Conservation (phyloP, 2,888 invertebrate species). For the Parnassius apollo region DNA sequence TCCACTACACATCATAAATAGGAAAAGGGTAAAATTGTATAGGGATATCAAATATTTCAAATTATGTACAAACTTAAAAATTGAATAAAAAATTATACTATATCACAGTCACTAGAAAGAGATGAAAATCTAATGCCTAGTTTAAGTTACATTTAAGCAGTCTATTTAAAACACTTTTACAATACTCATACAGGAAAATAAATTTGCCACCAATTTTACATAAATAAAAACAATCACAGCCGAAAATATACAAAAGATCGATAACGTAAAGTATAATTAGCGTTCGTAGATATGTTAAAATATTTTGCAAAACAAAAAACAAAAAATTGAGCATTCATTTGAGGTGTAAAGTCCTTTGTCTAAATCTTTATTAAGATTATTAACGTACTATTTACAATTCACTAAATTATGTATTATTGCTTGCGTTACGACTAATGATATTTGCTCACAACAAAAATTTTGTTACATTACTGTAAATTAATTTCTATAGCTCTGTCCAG, state of each 20-base stretch:
- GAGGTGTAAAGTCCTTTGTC: constrained; percentile 46
- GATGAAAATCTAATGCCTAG: constrained; percentile 61
- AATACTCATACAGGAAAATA: constrained; percentile 53
- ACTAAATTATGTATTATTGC: constrained; percentile 67
- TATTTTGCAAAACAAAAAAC: constrained; percentile 12
- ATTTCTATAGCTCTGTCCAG: constrained; percentile 70
- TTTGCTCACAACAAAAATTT: constrained; percentile 43
- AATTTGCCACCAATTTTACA: constrained; percentile 40
- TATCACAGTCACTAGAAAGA: constrained; percentile 80
- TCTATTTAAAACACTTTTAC: constrained; percentile 69
- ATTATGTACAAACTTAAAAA: constrained; percentile 72
- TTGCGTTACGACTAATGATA: constrained; percentile 76
- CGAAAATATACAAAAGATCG: constrained; percentile 20
- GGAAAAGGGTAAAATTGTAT: constrained; percentile 73
- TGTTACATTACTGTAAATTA: constrained; percentile 54
- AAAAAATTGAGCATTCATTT: constrained; percentile 21
- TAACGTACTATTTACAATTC: constrained; percentile 68
- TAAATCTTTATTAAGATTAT: constrained; percentile 47
- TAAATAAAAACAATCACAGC: constrained; percentile 25
- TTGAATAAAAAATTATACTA: constrained; percentile 72
- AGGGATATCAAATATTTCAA: constrained; percentile 75
- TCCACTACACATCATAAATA: constrained; percentile 63
- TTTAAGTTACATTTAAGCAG: constrained; percentile 60
- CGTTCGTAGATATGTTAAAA: not conserved
- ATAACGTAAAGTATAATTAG: constrained; percentile 2